A percentile compares a stretch with the other conserved stretches of the same genome.
Evolutionary conservation across 1,140 invertebrate species (phyloP).

Genomic region (Halesus radiatus): DNA sequence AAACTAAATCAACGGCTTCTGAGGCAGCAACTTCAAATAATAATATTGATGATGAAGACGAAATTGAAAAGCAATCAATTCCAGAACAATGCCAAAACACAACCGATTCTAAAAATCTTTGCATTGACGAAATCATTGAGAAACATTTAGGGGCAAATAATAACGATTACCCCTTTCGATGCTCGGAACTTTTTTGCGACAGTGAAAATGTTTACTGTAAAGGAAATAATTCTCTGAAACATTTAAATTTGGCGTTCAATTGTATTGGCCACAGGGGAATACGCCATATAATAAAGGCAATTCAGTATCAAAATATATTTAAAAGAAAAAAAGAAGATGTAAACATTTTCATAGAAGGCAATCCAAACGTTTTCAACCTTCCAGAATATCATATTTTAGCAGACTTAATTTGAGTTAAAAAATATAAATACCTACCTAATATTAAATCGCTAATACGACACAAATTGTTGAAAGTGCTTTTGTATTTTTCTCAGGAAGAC

Average conservation of each 20-base stretch:
- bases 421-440: no score
- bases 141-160: not conserved
- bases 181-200: slow-evolving; percentile 12
- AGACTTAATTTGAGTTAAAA: not conserved
- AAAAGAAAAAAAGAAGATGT: slow-evolving; percentile 8
- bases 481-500: no score
- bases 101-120: not conserved
- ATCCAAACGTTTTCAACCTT: slow-evolving; percentile 1
- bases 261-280: not conserved
- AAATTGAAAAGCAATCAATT: not conserved
- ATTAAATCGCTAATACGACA: no score
- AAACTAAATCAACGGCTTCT: not conserved
- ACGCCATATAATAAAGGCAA: slow-evolving; percentile 4
- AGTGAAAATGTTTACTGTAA: slow-evolving; percentile 25
- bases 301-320: slow-evolving; percentile 15
- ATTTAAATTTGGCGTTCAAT: slow-evolving; percentile 36
- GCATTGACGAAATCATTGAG: slow-evolving; percentile 29
- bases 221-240: slow-evolving; percentile 4
- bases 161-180: slow-evolving; percentile 17
- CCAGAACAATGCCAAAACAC: not conserved
- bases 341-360: slow-evolving; percentile 25
- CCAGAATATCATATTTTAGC: slow-evolving; percentile 36
- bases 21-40: not conserved
- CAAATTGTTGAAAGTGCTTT: no score
- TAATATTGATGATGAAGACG: not conserved